Evolutionary conservation across 2,888 invertebrate genomes (phyloP), one percentile per base, ranked within the genome.

Genomic region (Malthinus seriepunctatus): DNA sequence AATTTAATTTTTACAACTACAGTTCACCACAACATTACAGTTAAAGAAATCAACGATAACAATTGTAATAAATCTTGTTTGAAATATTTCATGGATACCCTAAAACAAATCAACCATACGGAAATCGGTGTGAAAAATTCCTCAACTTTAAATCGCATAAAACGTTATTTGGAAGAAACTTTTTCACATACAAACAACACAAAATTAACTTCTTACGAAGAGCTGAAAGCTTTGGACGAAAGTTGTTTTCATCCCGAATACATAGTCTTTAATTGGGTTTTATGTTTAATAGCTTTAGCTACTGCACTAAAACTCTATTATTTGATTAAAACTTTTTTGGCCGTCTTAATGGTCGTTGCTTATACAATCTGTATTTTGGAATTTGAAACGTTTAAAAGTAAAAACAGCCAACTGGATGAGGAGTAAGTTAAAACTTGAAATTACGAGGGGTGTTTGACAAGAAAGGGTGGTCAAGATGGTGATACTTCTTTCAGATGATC

Each of bases 281-380:
- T 98, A 11, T 93, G 95, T 70, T 84, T 97, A 72, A 90, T 97
- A 37, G 93, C 95, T 0, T 80, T 95, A 59, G 95, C 97, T 0
- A 93, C 97, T 0, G 95, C 96, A 32, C 82, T 97, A 32, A 95
- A 95, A 76, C 81, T 96, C 11, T 93, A 94, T 74, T 95, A 93
- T 73, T 77, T 95, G 63, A 88, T 93, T 51, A 95, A 95, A 77
- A 90, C 92, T 0, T 82, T 87, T 10, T 81, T 95, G 68, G 91
- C 94, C 0, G 78, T 89, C 6, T 76, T 86, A 9, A 91, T 94
- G 83, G 89, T 93, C 0, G 76, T 84, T 1, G 83, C 89, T 68
- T 95, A 93, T 75, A 83, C 88, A 1, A 73, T 84, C 1, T 79
- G 94, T n/a, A 88, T 95, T 51, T 73, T 89, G 37, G 71, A 82